These are phyloP conservation scores for Astropecten irregularis DNA, from an alignment of 53 echinoderm and acorn worm species.

Conservation along the genomic window DNA sequence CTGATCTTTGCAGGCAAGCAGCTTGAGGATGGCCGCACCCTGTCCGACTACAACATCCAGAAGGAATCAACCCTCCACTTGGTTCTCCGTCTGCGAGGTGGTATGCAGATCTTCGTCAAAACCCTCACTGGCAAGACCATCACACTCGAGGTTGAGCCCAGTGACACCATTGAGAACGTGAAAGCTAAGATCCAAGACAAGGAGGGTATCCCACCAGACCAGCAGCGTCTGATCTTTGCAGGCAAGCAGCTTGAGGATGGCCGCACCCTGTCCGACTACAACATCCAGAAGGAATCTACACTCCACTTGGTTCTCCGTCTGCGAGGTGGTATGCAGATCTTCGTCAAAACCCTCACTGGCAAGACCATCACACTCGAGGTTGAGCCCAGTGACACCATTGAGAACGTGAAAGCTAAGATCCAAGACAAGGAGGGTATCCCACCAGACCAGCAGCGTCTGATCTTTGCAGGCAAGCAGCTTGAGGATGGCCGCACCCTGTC, in stretches of 20 bases:
- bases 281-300: conserved; percentile 90
- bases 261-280: conserved; percentile 84
- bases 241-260: conserved; percentile 86
- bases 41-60: conserved; percentile 92
- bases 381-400: conserved; percentile 81
- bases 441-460: conserved; percentile 80
- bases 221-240: conserved; percentile 87
- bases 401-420: conserved; percentile 84
- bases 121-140: conserved; percentile 90
- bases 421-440: conserved; percentile 69
- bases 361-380: conserved; percentile 88
- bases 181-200: conserved; percentile 86
- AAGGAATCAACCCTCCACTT: conserved; percentile 86
- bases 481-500: conserved; percentile 74
- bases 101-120: conserved; percentile 94
- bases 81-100: conserved; percentile 83
- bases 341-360: conserved; percentile 82
- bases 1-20: conserved; percentile 87
- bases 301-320: conserved; percentile 85
- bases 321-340: conserved; percentile 92
- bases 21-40: conserved; percentile 87
- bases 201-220: conserved; percentile 80
- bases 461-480: conserved; percentile 77
- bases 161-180: conserved; percentile 85
- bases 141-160: conserved; percentile 86